phyloP scores from a whole-genome alignment of 1,140 invertebrate genomes.

The Globodera ellingtonae region DNA sequence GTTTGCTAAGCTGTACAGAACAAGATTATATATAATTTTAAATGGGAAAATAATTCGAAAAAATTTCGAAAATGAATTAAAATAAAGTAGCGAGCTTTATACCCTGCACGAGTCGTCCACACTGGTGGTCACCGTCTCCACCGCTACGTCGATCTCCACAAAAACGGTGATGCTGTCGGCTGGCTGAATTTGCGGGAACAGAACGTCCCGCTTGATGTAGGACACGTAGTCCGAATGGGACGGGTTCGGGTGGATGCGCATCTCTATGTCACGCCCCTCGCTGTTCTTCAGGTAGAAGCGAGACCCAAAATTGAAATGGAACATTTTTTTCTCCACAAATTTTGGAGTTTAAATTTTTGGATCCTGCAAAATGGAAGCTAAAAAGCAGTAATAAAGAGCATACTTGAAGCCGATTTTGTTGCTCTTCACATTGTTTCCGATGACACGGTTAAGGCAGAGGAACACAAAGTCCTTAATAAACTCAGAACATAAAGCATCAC shows the following conservation, averaged over 20 bases:
- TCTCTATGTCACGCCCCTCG: conserved; percentile 64
- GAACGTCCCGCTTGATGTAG: conserved; percentile 63
- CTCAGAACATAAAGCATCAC: background rate
- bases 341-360: background rate
- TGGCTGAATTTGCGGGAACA: conserved; percentile 63
- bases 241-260: conserved; percentile 64
- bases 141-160: conserved; percentile 65
- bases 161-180: conserved; percentile 61
- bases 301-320: conserved; percentile 44
- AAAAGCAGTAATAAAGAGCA: background rate
- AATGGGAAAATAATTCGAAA: background rate
- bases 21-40: background rate
- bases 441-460: conserved; percentile 61
- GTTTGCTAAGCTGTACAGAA: conserved; percentile 6
- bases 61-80: background rate
- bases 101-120: conserved; percentile 46
- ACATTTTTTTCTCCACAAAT: background rate
- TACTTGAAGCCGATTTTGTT: conserved; percentile 65
- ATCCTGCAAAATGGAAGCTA: background rate
- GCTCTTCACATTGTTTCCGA: conserved; percentile 46
- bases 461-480: conserved; percentile 58
- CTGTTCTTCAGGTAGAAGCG: conserved; percentile 61
- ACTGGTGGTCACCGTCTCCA: conserved; percentile 62
- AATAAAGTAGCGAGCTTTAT: background rate
- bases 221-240: conserved; percentile 65